These are phyloP conservation scores for Pseudomyrmex cubaensis DNA, from an alignment of 1,140 invertebrate species.

Conservation along the genomic window DNA sequence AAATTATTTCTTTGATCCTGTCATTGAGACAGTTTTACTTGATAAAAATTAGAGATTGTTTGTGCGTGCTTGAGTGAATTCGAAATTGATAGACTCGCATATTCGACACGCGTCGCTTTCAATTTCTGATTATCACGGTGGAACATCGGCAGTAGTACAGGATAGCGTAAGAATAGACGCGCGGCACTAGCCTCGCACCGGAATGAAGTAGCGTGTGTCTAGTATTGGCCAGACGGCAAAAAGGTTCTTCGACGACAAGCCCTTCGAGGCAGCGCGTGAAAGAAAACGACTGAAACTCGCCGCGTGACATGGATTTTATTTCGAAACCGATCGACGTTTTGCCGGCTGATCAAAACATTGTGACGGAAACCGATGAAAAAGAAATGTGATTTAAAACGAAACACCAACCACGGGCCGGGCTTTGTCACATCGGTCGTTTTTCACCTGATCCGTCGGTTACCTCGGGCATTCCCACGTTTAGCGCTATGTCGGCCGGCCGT, in stretches of 20 bases:
- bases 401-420: no score
- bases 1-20: no score
- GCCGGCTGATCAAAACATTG: no score
- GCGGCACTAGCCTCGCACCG: conserved; percentile 37
- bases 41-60: background rate
- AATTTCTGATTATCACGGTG: background rate
- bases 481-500: conserved; percentile 58
- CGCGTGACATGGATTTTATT: background rate
- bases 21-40: no score
- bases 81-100: no score
- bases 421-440: conserved; percentile 53
- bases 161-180: conserved; percentile 66
- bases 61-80: background rate
- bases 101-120: background rate
- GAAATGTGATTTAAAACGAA: background rate
- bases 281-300: background rate
- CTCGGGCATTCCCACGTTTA: conserved; percentile 68
- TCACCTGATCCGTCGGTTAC: conserved; percentile 62
- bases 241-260: conserved; percentile 41
- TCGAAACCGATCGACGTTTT: no score
- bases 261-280: conserved; percentile 27
- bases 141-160: conserved; percentile 61
- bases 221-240: conserved; percentile 77
- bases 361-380: background rate
- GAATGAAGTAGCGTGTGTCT: conserved; percentile 76